These are phyloP conservation scores for Meloe dianella DNA, from an alignment of 2,888 invertebrate genomes.

Conservation along the genomic window DNA sequence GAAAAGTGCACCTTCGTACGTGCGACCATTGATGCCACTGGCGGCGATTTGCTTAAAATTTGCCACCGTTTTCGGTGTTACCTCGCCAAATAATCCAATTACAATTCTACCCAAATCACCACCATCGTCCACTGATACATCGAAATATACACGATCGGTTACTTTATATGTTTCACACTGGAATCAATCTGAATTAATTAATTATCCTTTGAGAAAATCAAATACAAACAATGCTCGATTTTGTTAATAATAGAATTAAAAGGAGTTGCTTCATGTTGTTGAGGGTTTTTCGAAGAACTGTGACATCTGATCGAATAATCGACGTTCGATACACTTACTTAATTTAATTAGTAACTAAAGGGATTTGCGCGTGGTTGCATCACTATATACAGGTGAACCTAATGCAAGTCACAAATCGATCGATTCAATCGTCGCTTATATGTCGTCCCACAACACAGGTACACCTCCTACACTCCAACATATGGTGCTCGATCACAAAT, in stretches of 20 bases:
- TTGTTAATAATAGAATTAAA: not conserved
- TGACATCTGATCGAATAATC: not conserved
- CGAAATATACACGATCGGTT: conserved; percentile 83
- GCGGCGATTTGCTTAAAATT: conserved; percentile 86
- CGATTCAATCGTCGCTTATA: not conserved
- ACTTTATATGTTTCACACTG: conserved; percentile 71
- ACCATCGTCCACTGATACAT: conserved; percentile 77
- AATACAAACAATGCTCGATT: not conserved
- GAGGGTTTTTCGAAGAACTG: not conserved
- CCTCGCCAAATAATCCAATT: conserved; percentile 88
- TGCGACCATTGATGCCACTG: conserved; percentile 75
- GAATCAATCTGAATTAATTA: conserved; percentile 42
- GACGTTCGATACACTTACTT: conserved; percentile 1
- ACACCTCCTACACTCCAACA: not conserved
- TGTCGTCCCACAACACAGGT: not conserved
- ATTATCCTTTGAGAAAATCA: not conserved
- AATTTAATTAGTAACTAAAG: not conserved
- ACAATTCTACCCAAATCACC: conserved; percentile 77
- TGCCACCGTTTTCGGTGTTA: conserved; percentile 82
- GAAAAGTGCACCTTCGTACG: conserved; percentile 80
- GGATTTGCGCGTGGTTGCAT: not conserved
- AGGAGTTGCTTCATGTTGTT: not conserved
- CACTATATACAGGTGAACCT: not conserved
- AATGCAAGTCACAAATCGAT: not conserved
- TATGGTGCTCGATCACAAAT: not conserved